Base-by-base conservation (phyloP, 2,888 invertebrate species). In the Sphaerophoria taeniata region DNA sequence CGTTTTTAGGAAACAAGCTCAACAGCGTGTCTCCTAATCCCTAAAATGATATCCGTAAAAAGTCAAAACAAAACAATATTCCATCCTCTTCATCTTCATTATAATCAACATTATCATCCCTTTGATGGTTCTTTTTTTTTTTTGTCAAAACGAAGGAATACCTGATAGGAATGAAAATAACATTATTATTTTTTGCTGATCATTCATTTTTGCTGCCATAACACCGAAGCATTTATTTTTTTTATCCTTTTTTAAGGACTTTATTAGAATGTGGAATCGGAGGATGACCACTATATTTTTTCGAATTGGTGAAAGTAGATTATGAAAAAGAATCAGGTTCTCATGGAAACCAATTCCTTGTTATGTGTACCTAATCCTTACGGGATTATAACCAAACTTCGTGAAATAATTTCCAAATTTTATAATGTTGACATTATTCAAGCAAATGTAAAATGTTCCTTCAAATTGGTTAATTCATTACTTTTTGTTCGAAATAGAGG, bases 91-190 rank as follows among this genome's bases (percentile, higher is more conserved):
- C 39, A 58, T 12, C n/a, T n/a, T n/a, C 16, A 12, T 7, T 16
- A 24, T 16, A 11, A 3, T 9, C 16, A 33, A n/a, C n/a, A n/a
- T 4, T 9, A 9, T 53, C 24, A 65, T 65, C 34, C 36, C 49
- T 49, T 51, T 51, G 34, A 65, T 4, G 36, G 34, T 34, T 49
- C 47, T 36, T 51, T 16, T 4, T 12, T 9, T 9, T 9, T 11
- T 36, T 36, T 36, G 5, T 36, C 39, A 7, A 7, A 6, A 6
- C 9, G 7, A 6, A 39, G 14, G 16, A 65, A 51, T 65, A 49
- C 65, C 49, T 65, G 65, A 65, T 47, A 36, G 14, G 65, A 49
- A 65, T 65, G 33, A 36, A 65, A 65, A 65, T 65, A 51, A 12
- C 6, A 58, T 58, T 36, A n/a, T n/a, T n/a, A n/a, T n/a, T n/a